Conservation (phyloP, 2,113 vertebrate genomes). For the Megaceryle torquata region DNA sequence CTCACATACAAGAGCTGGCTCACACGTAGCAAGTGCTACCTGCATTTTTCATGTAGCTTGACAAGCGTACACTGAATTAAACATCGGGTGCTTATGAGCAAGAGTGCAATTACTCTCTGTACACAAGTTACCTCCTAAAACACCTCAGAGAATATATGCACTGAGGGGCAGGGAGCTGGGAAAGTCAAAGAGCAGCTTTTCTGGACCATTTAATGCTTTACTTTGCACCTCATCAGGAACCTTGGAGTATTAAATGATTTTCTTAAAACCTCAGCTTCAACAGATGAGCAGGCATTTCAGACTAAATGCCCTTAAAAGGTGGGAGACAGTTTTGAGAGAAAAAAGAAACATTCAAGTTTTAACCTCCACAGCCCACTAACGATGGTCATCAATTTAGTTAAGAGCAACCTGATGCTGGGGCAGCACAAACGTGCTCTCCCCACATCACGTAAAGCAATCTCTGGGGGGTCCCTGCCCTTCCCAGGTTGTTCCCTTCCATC, state of each 20-base stretch:
- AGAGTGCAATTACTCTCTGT: not conserved
- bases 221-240: not conserved
- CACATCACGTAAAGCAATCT: fast-evolving
- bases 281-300: not conserved
- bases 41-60: slow-evolving; percentile 48
- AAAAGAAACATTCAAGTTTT: not conserved
- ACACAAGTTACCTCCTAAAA: not conserved
- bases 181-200: not conserved
- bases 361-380: not conserved
- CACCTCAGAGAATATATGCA: not conserved
- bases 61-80: slow-evolving; percentile 30
- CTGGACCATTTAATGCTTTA: not conserved
- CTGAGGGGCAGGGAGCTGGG: not conserved
- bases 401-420: too few species aligned
- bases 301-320: not conserved
- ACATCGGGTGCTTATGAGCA: not conserved
- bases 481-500: not conserved
- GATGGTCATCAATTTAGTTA: not conserved
- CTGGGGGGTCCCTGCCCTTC: not conserved
- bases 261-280: not conserved
- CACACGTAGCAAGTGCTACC: slow-evolving; percentile 2
- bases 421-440: not conserved
- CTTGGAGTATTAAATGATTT: not conserved
- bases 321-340: not conserved
- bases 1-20: not conserved